phyloP scores from a whole-genome alignment of 2,888 invertebrate species.

The Sinohyriopsis cumingii region DNA sequence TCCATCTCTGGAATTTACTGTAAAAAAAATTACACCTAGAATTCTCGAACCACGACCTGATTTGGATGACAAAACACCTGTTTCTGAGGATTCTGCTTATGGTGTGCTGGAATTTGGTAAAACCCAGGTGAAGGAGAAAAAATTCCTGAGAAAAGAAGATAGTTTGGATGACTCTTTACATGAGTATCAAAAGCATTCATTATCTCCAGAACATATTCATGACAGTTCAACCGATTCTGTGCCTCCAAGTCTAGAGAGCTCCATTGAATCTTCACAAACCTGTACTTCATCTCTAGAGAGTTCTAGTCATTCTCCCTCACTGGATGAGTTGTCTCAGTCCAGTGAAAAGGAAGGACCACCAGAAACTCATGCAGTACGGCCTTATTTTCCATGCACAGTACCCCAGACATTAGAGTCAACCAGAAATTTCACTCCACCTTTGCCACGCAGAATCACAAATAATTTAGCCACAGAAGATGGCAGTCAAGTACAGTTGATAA shows the following conservation, averaged over 20 bases:
- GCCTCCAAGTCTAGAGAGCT: constrained; percentile 34
- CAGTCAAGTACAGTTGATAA: no score
- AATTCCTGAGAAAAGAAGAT: not conserved
- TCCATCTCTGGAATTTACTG: constrained; percentile 43
- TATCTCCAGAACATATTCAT: constrained; percentile 17
- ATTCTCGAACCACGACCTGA: constrained; percentile 27
- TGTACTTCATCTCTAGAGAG: constrained; percentile 42
- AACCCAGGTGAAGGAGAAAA: not conserved
- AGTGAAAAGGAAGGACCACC: constrained; percentile 28
- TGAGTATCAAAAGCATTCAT: not conserved
- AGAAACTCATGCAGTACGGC: no score
- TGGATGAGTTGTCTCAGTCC: constrained; percentile 20
- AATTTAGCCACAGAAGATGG: no score
- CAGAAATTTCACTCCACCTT: no score
- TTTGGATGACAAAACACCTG: constrained; percentile 2
- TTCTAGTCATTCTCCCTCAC: constrained; percentile 32
- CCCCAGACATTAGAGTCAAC: no score
- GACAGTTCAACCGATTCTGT: constrained; percentile 39
- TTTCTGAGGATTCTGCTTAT: not conserved
- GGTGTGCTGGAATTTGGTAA: no score
- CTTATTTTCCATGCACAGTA: no score
- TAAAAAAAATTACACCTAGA: constrained; percentile 37
- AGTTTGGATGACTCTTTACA: constrained; percentile 4
- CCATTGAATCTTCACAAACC: constrained; percentile 36
- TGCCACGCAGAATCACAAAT: no score